Evolutionary conservation across 2,888 invertebrate genomes (phyloP), one percentile per base, ranked within the genome.

Genomic region (Eueremaeus valkanovi): DNA sequence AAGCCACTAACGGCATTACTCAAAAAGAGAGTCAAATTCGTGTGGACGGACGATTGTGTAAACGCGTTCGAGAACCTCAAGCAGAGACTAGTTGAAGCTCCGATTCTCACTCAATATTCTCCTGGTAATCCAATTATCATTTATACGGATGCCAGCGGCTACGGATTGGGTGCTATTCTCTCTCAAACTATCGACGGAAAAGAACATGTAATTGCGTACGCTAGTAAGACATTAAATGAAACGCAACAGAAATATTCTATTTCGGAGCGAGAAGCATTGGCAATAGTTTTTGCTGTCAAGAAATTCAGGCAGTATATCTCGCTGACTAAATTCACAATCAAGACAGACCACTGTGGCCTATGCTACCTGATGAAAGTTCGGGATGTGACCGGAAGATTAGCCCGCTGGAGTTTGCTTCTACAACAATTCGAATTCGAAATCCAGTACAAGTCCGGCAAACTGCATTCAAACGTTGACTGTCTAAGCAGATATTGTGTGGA

Each of bases 341-440:
- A 81, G 5, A 85, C 84, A 0, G 86, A 86, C 76, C 86, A 85
- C 75, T 82, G 84, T 76, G 83, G 85, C 0, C 79, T 86, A 49
- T 83, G 83, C 81, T 86, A 85, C 83, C 77, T 86, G 9, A 6
- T 31, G 21, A 33, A 18, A n/a, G 21, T 66, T 3, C 2, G 16
- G 8, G 27, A 74, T n/a, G 5, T 5, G 2, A 45, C 2, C n/a
- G 63, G n/a, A 45, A 68, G 40, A 29, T 49, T 74, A 27, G 40
- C 11, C 9, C 16, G 74, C 6, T 40, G 63, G 74, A 24, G 36
- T 9, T 36, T 33, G 5, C 13, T 8, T 5, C 18, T 74, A 45
- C 13, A 33, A n/a, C 27, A 74, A 29, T 73, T 21, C 29, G 24
- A 33, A 13, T 58, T 24, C 24, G 16, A 3, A 8, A 58, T 58